Evolutionary conservation across 2,797 vertebrate species (phyloP), one percentile per base, ranked within the genome.

Genomic region (Acridotheres tristis): DNA sequence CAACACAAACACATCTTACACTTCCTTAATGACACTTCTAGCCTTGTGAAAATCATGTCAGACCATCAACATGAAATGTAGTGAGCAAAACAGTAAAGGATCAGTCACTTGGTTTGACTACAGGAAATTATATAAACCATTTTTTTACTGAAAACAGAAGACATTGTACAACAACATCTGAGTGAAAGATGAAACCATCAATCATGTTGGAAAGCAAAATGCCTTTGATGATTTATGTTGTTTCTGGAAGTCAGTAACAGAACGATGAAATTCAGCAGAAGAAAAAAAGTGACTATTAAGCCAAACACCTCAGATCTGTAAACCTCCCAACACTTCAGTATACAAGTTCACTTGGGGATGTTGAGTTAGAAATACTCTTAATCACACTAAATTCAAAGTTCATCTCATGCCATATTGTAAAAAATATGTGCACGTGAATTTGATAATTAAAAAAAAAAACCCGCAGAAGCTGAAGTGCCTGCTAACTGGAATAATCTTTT

Each of bases 231-330:
- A 45, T 81, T 66, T 86, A 16, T 72, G 34, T 81, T 81, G 30
- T 76, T 76, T 73, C 75, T 92, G 51, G 47, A 73, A 82, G 36
- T 66, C 71, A 40, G 18, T 16, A 76, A 77, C 22, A 82, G 71
- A 59, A 89, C 71, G 32, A 67, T 65, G 30, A 83, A 75, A 85
- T 75, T 61, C 42, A 57, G 47, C 48, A 67, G 42, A 61, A 91
- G 53, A 7, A 55, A 53, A 50, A 86, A 82, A 68, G 11, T 10
- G 1, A 62, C 68, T 45, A 7, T 59, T 40, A 74, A 66, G 29
- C 29, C 36, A 68, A 51, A 51, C 27, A 11, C 9, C 34, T 83
- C 14, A 13, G 62, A 18, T 21, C 43, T 66, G 18, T 58, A 79
- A 93, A 55, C 15, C 30, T 84, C 58, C 42, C 1, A 1, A 12